Evolutionary conservation across 2,797 vertebrate genomes (phyloP).

Genomic region (Hydrocynus forskahlii): DNA sequence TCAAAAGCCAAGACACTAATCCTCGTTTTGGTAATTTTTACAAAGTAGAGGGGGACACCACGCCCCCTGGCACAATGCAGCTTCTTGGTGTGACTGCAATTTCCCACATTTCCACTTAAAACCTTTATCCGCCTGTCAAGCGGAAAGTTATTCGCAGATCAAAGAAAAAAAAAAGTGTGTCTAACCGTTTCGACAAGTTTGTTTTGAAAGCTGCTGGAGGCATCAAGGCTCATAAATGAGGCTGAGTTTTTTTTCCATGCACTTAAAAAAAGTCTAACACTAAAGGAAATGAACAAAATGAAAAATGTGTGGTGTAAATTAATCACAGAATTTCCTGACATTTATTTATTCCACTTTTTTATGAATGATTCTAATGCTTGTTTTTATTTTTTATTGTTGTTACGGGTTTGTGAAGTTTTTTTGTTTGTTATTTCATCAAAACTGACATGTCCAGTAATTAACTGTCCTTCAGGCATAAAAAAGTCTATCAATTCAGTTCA

Average conservation of each 20-base stretch:
- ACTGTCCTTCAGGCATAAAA: not conserved
- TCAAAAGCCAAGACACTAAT: conserved; percentile 46
- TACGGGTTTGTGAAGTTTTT: too few species aligned
- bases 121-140: conserved; percentile 54
- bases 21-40: conserved; percentile 34
- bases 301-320: too few species aligned
- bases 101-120: conserved; percentile 51
- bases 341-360: too few species aligned
- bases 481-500: not conserved
- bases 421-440: not conserved
- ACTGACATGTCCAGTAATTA: not conserved
- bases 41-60: conserved; percentile 18
- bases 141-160: conserved; percentile 52
- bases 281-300: not conserved
- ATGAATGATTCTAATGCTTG: not conserved
- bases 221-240: not conserved
- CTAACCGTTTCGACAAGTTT: conserved; percentile 32
- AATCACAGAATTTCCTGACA: too few species aligned
- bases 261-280: not conserved
- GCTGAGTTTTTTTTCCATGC: not conserved
- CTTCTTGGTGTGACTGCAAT: conserved; percentile 25
- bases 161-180: conserved; percentile 45
- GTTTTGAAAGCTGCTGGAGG: not conserved
- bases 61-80: conserved; percentile 34
- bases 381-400: too few species aligned